Evolutionary conservation across 2,113 vertebrate species (phyloP).

Genomic region (Diphyllodes magnificus): DNA sequence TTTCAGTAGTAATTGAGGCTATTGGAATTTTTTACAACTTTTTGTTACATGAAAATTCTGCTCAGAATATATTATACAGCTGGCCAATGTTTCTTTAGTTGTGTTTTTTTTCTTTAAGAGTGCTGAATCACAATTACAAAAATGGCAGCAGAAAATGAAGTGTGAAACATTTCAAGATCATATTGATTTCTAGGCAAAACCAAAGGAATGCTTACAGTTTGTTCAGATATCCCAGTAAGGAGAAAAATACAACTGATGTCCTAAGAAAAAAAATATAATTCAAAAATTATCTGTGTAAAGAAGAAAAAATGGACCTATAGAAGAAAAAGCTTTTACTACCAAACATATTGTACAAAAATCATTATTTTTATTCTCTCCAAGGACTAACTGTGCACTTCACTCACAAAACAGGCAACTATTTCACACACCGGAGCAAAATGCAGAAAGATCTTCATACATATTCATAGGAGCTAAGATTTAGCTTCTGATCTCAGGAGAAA

Average conservation of each 20-base stretch:
- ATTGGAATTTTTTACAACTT: background rate
- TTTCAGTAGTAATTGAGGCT: slow-evolving; percentile 19
- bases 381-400: background rate
- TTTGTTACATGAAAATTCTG: background rate
- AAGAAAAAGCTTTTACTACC: background rate
- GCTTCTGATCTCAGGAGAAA: background rate
- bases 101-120: background rate
- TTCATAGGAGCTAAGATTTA: background rate
- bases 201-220: background rate
- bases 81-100: background rate
- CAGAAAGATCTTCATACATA: background rate
- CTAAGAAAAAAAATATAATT: background rate
- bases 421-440: background rate
- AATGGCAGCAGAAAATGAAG: background rate
- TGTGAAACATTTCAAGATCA: background rate
- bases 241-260: background rate
- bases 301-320: background rate
- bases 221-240: background rate
- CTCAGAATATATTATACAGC: background rate
- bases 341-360: background rate
- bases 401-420: background rate
- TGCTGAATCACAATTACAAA: background rate
- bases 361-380: background rate
- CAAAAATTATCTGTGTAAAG: background rate
- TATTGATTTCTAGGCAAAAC: background rate